Conservation (phyloP, 2,888 invertebrate species). For the Erebia ligea region DNA sequence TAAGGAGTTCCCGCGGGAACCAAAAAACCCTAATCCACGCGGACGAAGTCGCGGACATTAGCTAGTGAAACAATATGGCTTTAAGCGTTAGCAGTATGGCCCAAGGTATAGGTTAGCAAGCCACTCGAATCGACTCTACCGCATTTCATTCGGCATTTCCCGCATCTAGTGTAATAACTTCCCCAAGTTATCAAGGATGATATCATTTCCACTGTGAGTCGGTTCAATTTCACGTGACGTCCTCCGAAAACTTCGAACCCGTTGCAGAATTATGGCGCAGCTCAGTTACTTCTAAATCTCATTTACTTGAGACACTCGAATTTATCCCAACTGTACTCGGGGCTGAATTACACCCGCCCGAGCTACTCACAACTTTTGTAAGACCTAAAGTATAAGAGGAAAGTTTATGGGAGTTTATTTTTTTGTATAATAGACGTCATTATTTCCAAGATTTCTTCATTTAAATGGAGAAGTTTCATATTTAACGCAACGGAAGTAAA, state of each 20-base stretch:
- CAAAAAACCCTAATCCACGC: too few relatives aligned
- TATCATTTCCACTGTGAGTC: conserved; percentile 28
- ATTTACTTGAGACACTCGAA: conserved; percentile 39
- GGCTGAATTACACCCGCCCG: conserved; percentile 11
- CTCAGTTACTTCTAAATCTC: conserved; percentile 41
- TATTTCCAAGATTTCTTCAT: not conserved
- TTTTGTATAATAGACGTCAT: not conserved
- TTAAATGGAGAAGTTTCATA: too few relatives aligned
- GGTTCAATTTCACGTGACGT: conserved; percentile 40
- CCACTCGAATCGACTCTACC: not conserved
- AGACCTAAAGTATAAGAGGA: conserved; percentile 1
- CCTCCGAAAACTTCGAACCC: conserved; percentile 35
- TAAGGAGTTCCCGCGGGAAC: too few relatives aligned
- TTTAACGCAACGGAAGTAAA: too few relatives aligned
- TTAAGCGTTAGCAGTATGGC: too few relatives aligned
- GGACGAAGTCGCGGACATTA: too few relatives aligned
- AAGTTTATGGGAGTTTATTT: conserved; percentile 1
- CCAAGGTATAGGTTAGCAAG: not conserved
- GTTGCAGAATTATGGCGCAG: conserved; percentile 40
- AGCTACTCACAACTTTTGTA: conserved; percentile 4
- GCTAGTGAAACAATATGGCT: too few relatives aligned
- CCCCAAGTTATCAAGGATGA: conserved; percentile 16
- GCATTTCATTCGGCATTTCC: not conserved
- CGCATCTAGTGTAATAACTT: conserved; percentile 12
- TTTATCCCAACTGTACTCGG: conserved; percentile 34